Evolutionary conservation across 2,888 invertebrate genomes (phyloP), one percentile per base, ranked within the genome.

Genomic region (Luffia ferchaultella): DNA sequence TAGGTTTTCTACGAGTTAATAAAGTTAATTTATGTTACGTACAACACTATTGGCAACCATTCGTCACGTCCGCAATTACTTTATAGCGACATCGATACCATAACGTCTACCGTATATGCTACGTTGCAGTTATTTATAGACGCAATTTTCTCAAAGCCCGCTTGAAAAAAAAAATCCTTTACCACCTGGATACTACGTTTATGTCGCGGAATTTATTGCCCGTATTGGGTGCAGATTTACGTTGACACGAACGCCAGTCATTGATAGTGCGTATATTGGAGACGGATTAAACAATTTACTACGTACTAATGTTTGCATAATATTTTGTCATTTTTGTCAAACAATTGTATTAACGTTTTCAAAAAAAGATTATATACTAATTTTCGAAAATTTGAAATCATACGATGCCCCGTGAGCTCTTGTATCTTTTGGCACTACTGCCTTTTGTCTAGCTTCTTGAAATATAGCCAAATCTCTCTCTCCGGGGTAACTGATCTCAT

Each of bases 101-200:
- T 67, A 72, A 74, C 70, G 63, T 71, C 64, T 12, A 30, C 30
- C 30, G 5, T 30, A 30, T 3, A 12, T 62, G 64, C 62, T 64
- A 60, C 62, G 65, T 60, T 58, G 18, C 48, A 63, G 71, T 76
- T 75, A 80, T 82, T 80, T 80, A 80, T 78, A 62, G 76, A 57
- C 59, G 68, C 75, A 80, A 82, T 82, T 69, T 79, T 71, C 68
- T 62, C 66, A 68, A 64, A 63, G 61, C 62, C 65, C 58, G 59
- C 57, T 59, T 60, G 60, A 65, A 69, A 70, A n/a, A n/a, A n/a
- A n/a, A 52, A 69, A 73, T 67, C 66, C 64, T 63, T 67, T 60
- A 59, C 62, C 70, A 71, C 73, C 73, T 73, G 65, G 65, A 65
- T 60, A 64, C 62, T 62, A 62, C 61, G n/a, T n/a, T n/a, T n/a